Percentiles rank a stretch among this genome's conserved stretches.
These are phyloP conservation scores for Phyllostomus hastatus DNA, from an alignment of 2,113 vertebrate genomes.

Conservation along the genomic window DNA sequence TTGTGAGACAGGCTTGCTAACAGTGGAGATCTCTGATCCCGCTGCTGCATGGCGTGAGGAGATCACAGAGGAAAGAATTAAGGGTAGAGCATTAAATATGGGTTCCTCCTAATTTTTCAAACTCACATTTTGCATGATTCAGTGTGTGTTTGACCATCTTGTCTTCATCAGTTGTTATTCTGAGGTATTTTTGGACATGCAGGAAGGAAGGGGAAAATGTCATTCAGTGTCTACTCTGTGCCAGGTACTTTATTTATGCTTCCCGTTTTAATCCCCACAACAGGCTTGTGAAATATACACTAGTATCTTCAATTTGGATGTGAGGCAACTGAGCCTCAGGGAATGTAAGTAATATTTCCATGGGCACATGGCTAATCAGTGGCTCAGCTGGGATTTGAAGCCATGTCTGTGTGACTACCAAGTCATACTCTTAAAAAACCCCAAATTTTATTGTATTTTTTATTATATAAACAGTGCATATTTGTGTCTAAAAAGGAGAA, in stretches of 20 bases:
- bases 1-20: neutral
- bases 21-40: accelerated
- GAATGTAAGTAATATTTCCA: accelerated
- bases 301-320: neutral
- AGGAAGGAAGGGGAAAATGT: conserved; percentile 31
- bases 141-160: neutral
- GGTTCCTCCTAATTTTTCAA: neutral
- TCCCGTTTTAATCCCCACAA: neutral
- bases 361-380: neutral
- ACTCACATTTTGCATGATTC: neutral
- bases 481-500: neutral
- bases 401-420: neutral
- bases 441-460: neutral
- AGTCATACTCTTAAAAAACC: neutral
- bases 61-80: neutral
- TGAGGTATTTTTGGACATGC: conserved; percentile 36
- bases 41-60: accelerated
- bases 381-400: neutral
- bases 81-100: neutral
- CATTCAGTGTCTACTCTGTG: neutral
- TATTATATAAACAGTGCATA: neutral
- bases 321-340: neutral
- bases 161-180: conserved; percentile 1
- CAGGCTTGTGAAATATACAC: neutral
- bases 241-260: neutral